These are phyloP conservation scores for Palloptera scutellata DNA, from an alignment of 2,888 invertebrate genomes.

Conservation along the genomic window DNA sequence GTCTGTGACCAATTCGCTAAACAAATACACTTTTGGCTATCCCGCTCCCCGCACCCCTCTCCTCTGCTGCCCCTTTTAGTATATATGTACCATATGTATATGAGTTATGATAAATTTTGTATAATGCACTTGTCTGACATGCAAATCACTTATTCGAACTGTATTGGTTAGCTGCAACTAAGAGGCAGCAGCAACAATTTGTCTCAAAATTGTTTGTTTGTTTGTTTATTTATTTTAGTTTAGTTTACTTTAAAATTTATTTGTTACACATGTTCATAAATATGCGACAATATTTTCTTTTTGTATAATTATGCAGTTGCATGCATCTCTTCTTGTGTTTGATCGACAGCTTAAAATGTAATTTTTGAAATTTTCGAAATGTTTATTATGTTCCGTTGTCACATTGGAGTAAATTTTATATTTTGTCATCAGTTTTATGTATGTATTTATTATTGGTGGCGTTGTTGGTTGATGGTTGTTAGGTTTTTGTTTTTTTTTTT, in stretches of 20 bases:
- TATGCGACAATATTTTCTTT: conserved; percentile 26
- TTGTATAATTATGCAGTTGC: neutral
- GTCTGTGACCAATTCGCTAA: conserved; percentile 17
- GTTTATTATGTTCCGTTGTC: conserved; percentile 12
- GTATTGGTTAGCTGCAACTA: conserved; percentile 32
- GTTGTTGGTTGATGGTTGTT: neutral
- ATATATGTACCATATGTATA: neutral
- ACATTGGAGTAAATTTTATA: neutral
- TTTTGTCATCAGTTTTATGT: neutral
- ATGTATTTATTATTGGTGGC: neutral
- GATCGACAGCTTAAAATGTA: conserved; percentile 29
- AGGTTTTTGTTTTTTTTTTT: neutral
- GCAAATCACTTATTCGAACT: conserved; percentile 53
- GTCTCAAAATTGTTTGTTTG: conserved; percentile 9
- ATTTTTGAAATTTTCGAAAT: conserved; percentile 24
- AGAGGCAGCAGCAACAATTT: conserved; percentile 20
- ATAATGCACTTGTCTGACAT: conserved; percentile 56
- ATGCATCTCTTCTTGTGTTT: neutral
- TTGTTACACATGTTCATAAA: conserved; percentile 46
- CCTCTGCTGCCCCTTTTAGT: neutral
- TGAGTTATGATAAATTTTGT: conserved; percentile 39
- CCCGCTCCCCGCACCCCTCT: neutral
- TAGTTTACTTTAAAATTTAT: conserved; percentile 41
- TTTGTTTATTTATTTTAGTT: conserved; percentile 29
- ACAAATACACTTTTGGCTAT: neutral